Evolutionary conservation across 2,797 vertebrate species (phyloP).

Genomic region (Coregonus sp.): DNA sequence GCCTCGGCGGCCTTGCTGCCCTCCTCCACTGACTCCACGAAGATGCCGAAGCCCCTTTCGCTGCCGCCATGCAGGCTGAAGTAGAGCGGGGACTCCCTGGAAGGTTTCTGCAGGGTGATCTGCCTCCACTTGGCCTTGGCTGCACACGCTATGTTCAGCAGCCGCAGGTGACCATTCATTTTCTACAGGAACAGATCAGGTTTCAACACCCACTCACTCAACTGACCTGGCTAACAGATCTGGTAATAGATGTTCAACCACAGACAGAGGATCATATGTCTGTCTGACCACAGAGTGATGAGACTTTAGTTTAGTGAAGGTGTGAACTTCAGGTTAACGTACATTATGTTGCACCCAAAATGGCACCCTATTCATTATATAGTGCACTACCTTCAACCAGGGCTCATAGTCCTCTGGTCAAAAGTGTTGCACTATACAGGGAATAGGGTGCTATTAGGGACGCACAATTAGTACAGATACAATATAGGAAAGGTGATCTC

Average conservation of each 20-base stretch:
- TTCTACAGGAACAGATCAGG: constrained; percentile 75
- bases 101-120: constrained; percentile 89
- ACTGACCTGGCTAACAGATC: background rate
- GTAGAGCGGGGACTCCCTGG: constrained; percentile 86
- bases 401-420: too few species aligned
- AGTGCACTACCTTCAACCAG: too few species aligned
- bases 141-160: constrained; percentile 95
- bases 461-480: background rate
- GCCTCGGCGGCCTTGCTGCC: constrained; percentile 88
- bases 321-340: background rate
- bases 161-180: constrained; percentile 95
- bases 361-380: background rate
- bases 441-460: too few species aligned
- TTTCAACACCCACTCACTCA: background rate
- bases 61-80: constrained; percentile 91
- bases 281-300: background rate
- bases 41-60: constrained; percentile 92
- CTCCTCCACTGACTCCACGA: constrained; percentile 87
- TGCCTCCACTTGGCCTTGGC: constrained; percentile 97
- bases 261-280: background rate
- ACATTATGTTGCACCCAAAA: background rate
- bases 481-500: constrained; percentile 50
- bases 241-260: background rate
- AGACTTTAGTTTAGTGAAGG: background rate
- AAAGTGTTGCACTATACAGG: too few species aligned